phyloP scores from a whole-genome alignment of 2,113 vertebrate genomes.

The Leucoraja erinaceus region DNA sequence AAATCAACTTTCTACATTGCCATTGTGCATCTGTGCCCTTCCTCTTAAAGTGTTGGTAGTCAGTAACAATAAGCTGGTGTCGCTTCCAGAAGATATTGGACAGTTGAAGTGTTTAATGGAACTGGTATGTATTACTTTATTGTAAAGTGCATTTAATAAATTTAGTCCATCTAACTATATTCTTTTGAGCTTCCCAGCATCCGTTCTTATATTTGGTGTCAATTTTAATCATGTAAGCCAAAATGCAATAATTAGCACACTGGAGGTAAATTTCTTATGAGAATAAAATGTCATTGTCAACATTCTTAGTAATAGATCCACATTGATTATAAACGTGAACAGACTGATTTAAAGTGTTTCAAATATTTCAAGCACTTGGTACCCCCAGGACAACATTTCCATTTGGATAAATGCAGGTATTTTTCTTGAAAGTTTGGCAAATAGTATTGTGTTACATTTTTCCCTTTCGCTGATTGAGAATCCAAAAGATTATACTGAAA shows the following conservation, averaged over 20 bases:
- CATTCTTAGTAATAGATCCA: background rate
- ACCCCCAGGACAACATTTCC: background rate
- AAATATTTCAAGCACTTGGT: background rate
- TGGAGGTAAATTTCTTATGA: background rate
- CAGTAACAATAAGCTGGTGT: conserved; percentile 94
- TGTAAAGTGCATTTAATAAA: background rate
- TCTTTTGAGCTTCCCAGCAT: background rate
- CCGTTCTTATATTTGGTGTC: background rate
- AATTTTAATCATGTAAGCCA: background rate
- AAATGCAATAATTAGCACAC: background rate
- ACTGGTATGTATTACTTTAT: conserved; percentile 67
- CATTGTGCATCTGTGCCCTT: conserved; percentile 81
- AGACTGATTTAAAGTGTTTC: background rate
- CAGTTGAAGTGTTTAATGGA: conserved; percentile 87
- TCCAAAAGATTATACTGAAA: background rate
- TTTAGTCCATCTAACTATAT: background rate
- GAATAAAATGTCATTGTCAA: background rate
- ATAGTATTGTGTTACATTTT: background rate
- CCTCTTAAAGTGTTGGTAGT: conserved; percentile 90
- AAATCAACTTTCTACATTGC: conserved; percentile 83
- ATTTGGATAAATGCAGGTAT: background rate
- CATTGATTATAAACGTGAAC: background rate
- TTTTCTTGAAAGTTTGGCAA: background rate
- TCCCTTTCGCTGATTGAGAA: background rate
- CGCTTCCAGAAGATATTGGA: conserved; percentile 82